Evolutionary conservation across 2,113 vertebrate species (phyloP).

Genomic region (Dendrocopos noguchii): DNA sequence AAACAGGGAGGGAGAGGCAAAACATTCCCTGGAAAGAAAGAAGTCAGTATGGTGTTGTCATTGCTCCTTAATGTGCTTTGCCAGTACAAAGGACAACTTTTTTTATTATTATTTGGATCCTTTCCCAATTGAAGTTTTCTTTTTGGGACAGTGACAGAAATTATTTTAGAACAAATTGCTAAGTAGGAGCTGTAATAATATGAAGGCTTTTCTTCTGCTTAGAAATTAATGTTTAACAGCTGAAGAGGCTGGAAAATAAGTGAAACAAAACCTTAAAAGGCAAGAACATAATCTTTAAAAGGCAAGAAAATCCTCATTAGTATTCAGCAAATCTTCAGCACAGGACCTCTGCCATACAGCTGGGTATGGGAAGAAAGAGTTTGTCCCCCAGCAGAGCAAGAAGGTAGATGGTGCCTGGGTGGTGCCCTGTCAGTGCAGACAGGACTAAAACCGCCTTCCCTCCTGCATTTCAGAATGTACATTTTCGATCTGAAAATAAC

Average conservation of each 20-base stretch:
- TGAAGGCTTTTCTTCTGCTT: constrained; percentile 10
- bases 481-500: not conserved
- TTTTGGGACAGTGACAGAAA: not conserved
- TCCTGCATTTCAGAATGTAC: not conserved
- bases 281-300: not conserved
- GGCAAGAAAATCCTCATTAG: not conserved
- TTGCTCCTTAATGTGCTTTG: not conserved
- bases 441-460: not conserved
- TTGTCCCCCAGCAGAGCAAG: not conserved
- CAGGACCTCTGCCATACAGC: not conserved
- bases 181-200: not conserved
- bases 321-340: not conserved
- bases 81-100: not conserved
- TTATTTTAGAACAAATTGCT: constrained; percentile 3
- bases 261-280: constrained; percentile 1
- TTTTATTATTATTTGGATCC: too few relatives aligned
- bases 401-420: not conserved
- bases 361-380: not conserved
- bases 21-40: not conserved
- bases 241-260: constrained; percentile 13
- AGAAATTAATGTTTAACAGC: not conserved
- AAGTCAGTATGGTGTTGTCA: not conserved
- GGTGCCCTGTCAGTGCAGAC: fast-evolving
- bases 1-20: not conserved
- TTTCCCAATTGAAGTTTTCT: constrained; percentile 17